Base-by-base conservation (phyloP, 2,113 vertebrate species). In the Poeciliopsis retropinna region DNA sequence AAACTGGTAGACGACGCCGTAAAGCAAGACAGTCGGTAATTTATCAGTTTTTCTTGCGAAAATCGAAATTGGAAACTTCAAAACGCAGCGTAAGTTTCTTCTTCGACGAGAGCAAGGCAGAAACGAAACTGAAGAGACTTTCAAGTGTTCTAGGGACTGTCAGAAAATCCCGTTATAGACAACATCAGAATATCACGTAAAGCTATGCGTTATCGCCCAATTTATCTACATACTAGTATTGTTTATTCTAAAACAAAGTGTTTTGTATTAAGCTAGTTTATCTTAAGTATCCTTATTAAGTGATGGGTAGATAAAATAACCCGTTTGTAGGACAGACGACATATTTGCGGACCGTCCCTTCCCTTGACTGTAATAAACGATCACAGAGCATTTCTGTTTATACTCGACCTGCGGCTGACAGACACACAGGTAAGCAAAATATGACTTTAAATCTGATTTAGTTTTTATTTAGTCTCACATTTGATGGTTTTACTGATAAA, bases 11-110 rank as follows among this genome's bases (percentile, higher is more conserved):
- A 57, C 10, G 3, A 10, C n/a, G 51, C 51, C 25, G 51, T n/a
- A 57, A 57, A 57, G 22, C 25, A 54, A 25, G 19, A 22, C 3
- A 57, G 51, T 2, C 25, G 8, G 9, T 57, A n/a, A 41, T 66
- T 10, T 65, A 6, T 1, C 25, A 10, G 27, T 68, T 78, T 81
- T 15, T 1, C 17, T 25, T 25, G 60, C 3, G 0, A 22, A 1
- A 4, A 34, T 7, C 0, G 51, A 78, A 73, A 76, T 1, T 5
- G 29, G 47, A 62, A 32, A 31, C 13, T 64, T 51, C 41, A 11
- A 75, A 85, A 78, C 28, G n/a, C 72, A 62, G 7, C 81, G 11
- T 83, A 54, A 70, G 78, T 90, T 90, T 87, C 84, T 72, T 51
- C 0, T 83, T 63, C 0, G 62, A 8, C 9, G 60, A 12, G 1